A percentile compares a stretch with the other conserved stretches of the same genome.
phyloP scores from a whole-genome alignment of 2,797 vertebrate species.

The Aplochiton taeniatus region DNA sequence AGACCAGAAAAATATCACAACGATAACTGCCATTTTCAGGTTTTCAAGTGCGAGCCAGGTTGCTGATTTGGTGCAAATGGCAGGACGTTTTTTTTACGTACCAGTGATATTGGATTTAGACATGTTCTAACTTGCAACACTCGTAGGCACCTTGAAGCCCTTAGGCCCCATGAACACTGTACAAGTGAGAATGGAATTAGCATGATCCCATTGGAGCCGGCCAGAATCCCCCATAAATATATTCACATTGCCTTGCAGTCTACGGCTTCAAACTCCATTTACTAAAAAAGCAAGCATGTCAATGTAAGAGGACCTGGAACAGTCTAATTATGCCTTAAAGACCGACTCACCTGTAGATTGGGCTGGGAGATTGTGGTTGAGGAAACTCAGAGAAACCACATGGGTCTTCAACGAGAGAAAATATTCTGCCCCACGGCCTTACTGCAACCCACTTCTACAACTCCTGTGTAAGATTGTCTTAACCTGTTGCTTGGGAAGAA shows the following conservation, averaged over 20 bases:
- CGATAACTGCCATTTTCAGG: too few species aligned
- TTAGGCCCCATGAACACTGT: too few species aligned
- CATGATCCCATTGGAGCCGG: too few species aligned
- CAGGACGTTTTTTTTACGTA: too few species aligned
- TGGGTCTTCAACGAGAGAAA: slow-evolving; percentile 36
- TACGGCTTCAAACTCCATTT: slow-evolving; percentile 9
- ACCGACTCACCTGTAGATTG: slow-evolving; percentile 58
- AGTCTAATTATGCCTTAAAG: not conserved
- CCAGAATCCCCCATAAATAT: slow-evolving; percentile 7
- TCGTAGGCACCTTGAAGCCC: too few species aligned
- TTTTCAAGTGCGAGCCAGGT: slow-evolving; percentile 10
- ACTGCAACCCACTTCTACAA: too few species aligned
- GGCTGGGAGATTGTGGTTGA: slow-evolving; percentile 21
- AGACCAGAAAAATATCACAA: not conserved
- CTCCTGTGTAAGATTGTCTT: not conserved
- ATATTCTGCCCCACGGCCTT: too few species aligned
- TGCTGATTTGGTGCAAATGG: not conserved
- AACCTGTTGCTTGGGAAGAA: too few species aligned
- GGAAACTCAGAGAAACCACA: slow-evolving; percentile 38
- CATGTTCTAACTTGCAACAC: too few species aligned
- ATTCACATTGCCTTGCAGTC: slow-evolving; percentile 11
- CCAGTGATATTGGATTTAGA: not conserved
- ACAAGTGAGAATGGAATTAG: too few species aligned
- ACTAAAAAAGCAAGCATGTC: slow-evolving; percentile 18
- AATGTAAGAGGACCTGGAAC: not conserved